Evolutionary conservation across 2,797 vertebrate species (phyloP), one percentile per base, ranked within the genome.

Genomic region (Lophotriccus pileatus): DNA sequence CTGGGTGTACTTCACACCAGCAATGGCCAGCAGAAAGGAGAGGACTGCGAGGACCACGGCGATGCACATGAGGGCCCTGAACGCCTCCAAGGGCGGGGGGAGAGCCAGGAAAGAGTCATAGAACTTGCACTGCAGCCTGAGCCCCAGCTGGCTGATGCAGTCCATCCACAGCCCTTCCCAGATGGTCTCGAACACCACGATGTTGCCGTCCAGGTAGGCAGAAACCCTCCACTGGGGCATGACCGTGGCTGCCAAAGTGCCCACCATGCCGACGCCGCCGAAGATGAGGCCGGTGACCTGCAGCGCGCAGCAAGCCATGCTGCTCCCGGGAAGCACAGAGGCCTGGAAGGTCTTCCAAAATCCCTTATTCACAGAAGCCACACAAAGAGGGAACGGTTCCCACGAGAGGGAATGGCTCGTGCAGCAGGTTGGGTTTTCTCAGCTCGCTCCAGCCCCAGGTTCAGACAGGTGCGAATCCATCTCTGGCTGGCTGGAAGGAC

Each of bases 111-210:
- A 32, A 17, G 98, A 98, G 49, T 84, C 95, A 23, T 98, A 98
- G 94, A 98, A 98, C 85, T 98, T 98, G 91, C 95, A 98, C 91
- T 98, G 98, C 98, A 99, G 97, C 46, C 98, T 97, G 92, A 98
- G 97, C 55, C 93, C 96, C 60, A 98, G 98, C 77, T 99, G 99
- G 14, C 98, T 97, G 63, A 93, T 93, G 85, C 99, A 99, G 70
- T 98, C 99, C 99, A 99, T 99, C 99, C 99, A 99, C 87, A 99
- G 97, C 10, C 99, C 99, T 97, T 99, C 99, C 94, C 98, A 99
- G 46, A 98, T 93, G 9, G 96, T 99, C 97, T 99, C 99, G 32
- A 99, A 99, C 55, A 99, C 98, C 32, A 99, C 98, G 37, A 99
- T 99, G 94, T 99, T 99, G 90, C 98, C 98, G 7, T 98, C 98